Evolutionary conservation across 53 echinoderm and acorn worm species (phyloP).

Genomic region (Paracentrotus lividus): DNA sequence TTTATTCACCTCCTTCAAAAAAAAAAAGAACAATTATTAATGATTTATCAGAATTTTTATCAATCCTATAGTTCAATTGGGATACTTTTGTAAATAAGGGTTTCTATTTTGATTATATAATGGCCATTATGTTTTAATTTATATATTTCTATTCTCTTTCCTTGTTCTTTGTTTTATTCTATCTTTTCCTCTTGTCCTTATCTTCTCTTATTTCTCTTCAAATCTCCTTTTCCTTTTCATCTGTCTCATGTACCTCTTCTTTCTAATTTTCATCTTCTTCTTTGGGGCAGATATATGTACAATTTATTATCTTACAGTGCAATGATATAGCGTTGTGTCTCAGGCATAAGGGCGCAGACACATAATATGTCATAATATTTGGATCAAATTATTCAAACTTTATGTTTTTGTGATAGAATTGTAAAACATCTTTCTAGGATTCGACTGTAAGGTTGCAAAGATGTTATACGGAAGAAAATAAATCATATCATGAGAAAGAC

Average conservation of each 20-base stretch:
- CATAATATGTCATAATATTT: too few relatives aligned
- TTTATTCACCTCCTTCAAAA: background rate
- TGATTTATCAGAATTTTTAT: background rate
- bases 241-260: background rate
- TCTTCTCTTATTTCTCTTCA: background rate
- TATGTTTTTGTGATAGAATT: too few relatives aligned
- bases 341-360: too few relatives aligned
- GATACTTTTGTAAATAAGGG: background rate
- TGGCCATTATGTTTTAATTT: background rate
- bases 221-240: background rate
- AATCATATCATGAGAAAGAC: too few relatives aligned
- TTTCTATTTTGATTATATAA: background rate
- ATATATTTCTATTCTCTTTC: background rate
- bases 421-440: too few relatives aligned
- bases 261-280: background rate
- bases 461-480: too few relatives aligned
- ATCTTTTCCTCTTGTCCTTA: background rate
- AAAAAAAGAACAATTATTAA: background rate
- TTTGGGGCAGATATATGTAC: background rate
- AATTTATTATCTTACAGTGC: background rate
- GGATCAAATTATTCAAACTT: too few relatives aligned
- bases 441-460: too few relatives aligned
- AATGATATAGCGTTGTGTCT: background rate
- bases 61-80: background rate
- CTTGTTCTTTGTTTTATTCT: background rate